Base-by-base conservation (phyloP, 2,113 vertebrate genomes). In the Pantherophis guttatus region DNA sequence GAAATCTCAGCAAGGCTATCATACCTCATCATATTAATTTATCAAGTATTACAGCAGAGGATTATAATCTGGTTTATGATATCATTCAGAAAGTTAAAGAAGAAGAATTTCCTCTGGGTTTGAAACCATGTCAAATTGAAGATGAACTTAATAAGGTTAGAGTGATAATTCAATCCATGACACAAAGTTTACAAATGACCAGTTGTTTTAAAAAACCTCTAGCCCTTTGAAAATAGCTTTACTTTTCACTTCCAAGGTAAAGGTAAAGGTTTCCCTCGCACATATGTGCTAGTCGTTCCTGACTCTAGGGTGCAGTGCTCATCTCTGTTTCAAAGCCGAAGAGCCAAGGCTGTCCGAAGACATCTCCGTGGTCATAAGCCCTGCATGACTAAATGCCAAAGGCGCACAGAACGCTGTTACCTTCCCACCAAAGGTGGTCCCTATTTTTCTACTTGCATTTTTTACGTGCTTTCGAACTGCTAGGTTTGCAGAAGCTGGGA, bases 101-200 rank as follows among this genome's bases (percentile, higher is more conserved):
- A 97, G 96, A 97, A 8, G 96, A 98, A 44, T 99, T 98, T 96
- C 24, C 91, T 19, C 98, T 99, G 50, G 98, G 98, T 50, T 97
- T 99, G 94, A 98, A 98, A 5, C 93, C 97, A 94, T 99, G 99
- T 96, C 97, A 97, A 95, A 98, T 99, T 59, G 98, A 98, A 97
- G 98, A 98, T 62, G 99, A 99, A 93, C 98, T 99, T 92, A 96
- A 99, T 94, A 98, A 99, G 98, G 99, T 99, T 92, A 95, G 96
- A 94, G 59, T 50, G 57, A 81, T 92, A 24, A 58, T 48, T 89
- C 11, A 54, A 2, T 57, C 11, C 90, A 91, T n/a, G 89, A 21
- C 53, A 5, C n/a, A 91, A 50, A 92, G 12, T 4, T 93, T 65
- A 12, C 88, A 86, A 91, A 53, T 0, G 1, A 23, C 19, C 53